A percentile compares a stretch with the other conserved stretches of the same genome.
phyloP scores from a whole-genome alignment of 2,888 invertebrate genomes.

The Theretra japonica region DNA sequence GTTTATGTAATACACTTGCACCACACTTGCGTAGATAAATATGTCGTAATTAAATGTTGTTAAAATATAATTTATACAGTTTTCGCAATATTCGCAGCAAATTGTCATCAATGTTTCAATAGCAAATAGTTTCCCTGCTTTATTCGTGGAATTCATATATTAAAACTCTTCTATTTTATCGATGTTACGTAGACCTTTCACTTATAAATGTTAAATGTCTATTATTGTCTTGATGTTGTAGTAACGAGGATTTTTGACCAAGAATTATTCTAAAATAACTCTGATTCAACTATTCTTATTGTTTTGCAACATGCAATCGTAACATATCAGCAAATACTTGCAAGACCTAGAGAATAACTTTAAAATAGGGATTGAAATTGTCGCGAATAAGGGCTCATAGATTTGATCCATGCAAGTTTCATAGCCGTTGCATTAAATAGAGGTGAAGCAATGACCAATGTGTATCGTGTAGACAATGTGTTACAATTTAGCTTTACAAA shows the following conservation, averaged over 20 bases:
- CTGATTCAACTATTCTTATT: not conserved
- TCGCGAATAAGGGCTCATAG: too few relatives aligned
- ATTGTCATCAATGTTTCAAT: not conserved
- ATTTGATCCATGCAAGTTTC: too few relatives aligned
- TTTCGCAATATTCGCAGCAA: not conserved
- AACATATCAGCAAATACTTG: too few relatives aligned
- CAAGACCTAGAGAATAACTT: too few relatives aligned
- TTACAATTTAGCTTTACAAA: too few relatives aligned
- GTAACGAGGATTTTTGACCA: conserved; percentile 15
- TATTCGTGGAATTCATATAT: not conserved
- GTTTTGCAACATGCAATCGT: too few relatives aligned
- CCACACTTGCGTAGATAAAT: not conserved
- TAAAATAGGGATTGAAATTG: too few relatives aligned
- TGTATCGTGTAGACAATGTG: too few relatives aligned
- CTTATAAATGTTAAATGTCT: conserved; percentile 20
- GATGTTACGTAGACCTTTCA: conserved; percentile 18
- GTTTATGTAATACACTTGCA: not conserved
- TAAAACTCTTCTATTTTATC: not conserved
- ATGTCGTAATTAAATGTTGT: not conserved
- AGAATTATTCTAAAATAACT: not conserved
- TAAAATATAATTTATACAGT: not conserved
- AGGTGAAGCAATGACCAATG: too few relatives aligned
- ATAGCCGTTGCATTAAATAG: too few relatives aligned
- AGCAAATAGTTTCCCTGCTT: conserved; percentile 1
- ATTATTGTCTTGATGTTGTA: not conserved